These are phyloP conservation scores for Ammodramus savannarum DNA, from an alignment of 2,113 vertebrate species.

Conservation along the genomic window DNA sequence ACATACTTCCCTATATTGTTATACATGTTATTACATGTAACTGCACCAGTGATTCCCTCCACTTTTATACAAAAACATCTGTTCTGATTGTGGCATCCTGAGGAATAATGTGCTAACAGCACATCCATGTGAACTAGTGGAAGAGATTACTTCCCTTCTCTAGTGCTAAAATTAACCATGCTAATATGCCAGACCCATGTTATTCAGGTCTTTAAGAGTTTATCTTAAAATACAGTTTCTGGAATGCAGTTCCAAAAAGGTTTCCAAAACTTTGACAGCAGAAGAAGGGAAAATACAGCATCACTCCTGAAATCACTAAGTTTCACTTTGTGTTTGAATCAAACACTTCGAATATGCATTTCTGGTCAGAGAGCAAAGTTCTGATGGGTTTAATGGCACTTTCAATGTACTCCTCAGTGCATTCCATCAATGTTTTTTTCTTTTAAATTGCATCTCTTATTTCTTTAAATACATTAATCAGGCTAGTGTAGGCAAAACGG, in stretches of 20 bases:
- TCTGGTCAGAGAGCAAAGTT: conserved; percentile 83
- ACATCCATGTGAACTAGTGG: not conserved
- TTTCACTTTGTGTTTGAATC: conserved; percentile 75
- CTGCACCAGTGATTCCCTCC: not conserved
- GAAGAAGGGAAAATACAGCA: conserved; percentile 22
- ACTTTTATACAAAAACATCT: not conserved
- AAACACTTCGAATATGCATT: conserved; percentile 75
- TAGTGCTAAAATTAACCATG: not conserved
- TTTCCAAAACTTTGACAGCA: conserved; percentile 58
- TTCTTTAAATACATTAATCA: conserved; percentile 87
- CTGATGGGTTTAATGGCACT: conserved; percentile 84
- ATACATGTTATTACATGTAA: not conserved
- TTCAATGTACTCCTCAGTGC: conserved; percentile 77
- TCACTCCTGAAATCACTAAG: conserved; percentile 56
- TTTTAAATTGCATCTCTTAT: conserved; percentile 83
- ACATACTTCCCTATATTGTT: not conserved
- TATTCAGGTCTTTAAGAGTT: not conserved
- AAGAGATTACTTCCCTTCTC: not conserved
- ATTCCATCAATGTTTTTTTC: conserved; percentile 79
- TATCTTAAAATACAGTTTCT: not conserved
- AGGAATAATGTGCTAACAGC: not conserved
- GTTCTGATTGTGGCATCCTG: not conserved
- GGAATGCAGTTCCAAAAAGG: not conserved
- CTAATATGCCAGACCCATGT: not conserved
- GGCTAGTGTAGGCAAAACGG: conserved; percentile 83